Percentiles rank a stretch among this genome's conserved stretches.
phyloP scores from a whole-genome alignment of 2,113 vertebrate species.

The Stercorarius parasiticus region DNA sequence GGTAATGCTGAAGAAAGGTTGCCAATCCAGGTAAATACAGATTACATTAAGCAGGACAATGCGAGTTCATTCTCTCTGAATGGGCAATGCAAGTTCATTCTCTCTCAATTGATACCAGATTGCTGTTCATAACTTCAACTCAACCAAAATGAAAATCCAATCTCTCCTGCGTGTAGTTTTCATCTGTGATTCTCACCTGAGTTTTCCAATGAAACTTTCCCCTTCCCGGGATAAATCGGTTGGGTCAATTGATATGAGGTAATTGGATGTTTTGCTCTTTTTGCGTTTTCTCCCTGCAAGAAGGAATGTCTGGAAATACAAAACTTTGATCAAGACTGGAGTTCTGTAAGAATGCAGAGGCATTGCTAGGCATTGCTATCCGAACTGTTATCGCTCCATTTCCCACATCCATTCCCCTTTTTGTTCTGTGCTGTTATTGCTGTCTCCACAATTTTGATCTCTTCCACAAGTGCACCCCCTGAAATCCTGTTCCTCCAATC shows the following conservation, averaged over 20 bases:
- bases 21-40: background rate
- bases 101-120: background rate
- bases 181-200: slow-evolving; percentile 78
- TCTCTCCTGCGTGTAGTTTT: background rate
- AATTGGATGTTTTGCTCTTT: slow-evolving; percentile 98
- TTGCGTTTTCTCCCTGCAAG: slow-evolving; percentile 96
- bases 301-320: slow-evolving; percentile 85
- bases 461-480: background rate
- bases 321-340: slow-evolving; percentile 1
- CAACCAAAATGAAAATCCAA: background rate
- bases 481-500: background rate
- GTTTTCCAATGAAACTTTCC: slow-evolving; percentile 92
- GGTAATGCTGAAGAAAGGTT: background rate
- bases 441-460: background rate
- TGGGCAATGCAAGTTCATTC: background rate
- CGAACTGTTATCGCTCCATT: background rate
- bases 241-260: slow-evolving; percentile 94
- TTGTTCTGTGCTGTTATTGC: background rate
- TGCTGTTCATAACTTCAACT: background rate
- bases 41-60: background rate
- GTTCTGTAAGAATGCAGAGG: background rate
- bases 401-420: background rate
- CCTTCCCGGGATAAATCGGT: slow-evolving; percentile 92
- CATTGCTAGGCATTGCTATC: background rate
- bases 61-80: background rate